Base-by-base conservation (phyloP, 2,888 invertebrate species). In the Limnephilus rhombicus region DNA sequence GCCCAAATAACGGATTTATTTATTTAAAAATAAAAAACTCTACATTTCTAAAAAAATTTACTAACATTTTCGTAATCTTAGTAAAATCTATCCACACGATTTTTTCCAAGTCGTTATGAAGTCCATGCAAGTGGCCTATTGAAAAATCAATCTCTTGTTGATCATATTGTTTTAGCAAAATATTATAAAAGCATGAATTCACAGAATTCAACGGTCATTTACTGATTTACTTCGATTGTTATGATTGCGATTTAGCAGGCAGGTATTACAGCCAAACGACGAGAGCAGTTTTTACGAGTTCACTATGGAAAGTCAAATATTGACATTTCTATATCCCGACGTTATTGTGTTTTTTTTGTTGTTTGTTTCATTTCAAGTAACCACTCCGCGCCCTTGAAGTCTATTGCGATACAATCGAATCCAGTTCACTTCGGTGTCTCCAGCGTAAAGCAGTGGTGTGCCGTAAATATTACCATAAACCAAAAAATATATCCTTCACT, bases 341-440 rank as follows among this genome's bases (percentile, higher is more conserved):
- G 37, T 18, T 31, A 85, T 85, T 85, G 85, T 85, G 85, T 85
- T 87, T 87, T 45, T 87, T 87, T 87, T 45, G 29, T 87, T 41
- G 49, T 86, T 86, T 83, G 83, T 37, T 83, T 91, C 80, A 34
- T 53, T 86, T 80, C 80, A 18, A 89, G 34, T 89, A 89, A 92
- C 90, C 37, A 88, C 82, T 82, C 81, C 37, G 24, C 91, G 93
- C 92, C 93, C 93, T 93, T 93, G 93, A 93, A 93, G 91, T 90
- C 37, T 91, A 90, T 93, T 92, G 89, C 85, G 92, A 90, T 92
- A 92, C 90, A 92, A 90, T 93, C 92, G 80, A 89, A 93, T 90
- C 93, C 91, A 86, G 91, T 87, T 82, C 90, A 49, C 49, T 90
- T 31, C 82, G 45, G 34, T 18, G 82, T 90, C 82, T 82, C 82